Base-by-base conservation (phyloP, 1,140 invertebrate species). In the Drosophila malerkotliana region DNA sequence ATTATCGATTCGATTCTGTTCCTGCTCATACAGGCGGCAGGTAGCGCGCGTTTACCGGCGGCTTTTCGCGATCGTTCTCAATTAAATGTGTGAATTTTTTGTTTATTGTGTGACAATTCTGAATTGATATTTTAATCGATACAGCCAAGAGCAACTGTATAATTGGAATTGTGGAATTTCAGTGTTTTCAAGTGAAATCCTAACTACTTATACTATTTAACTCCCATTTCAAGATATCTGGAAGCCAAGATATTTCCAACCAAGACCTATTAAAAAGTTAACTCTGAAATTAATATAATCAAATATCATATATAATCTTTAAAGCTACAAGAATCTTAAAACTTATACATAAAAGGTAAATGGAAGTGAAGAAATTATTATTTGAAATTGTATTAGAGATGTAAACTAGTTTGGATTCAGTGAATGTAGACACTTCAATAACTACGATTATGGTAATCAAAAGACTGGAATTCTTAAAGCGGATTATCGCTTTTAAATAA, bases 71-170 rank as follows among this genome's bases (percentile, higher is more conserved):
- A 84, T 84, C 80, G 77, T 15, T 53, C 53, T 30, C 48, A 57
- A 52, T 52, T 67, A 45, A 18, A 7, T 28, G 55, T 76, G 80
- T 83, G 80, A 10, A 83, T 79, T 83, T 83, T 83, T 83, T 83
- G 75, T 82, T 82, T 82, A 53, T 83, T 84, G 37, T 72, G 80
- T 77, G 81, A 72, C 71, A 78, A 74, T 59, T 48, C 47, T 32
- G 26, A 10, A 60, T 62, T 15, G 21, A 71, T 58, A 72, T 48
- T 32, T 30, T 21, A 49, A 30, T 61, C 26, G 21, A 60, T 61
- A 39, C 45, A 56, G 55, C 30, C 30, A 28, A 34, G 37, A 72
- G 28, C 44, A 59, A 60, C 24, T 47, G 45, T 28, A 69, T 49
- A 15, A n/a, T 51, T 52, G 41, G 14, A 15, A n/a, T 51, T 52